phyloP scores from a whole-genome alignment of 2,797 vertebrate species.

The Oreonectes daqikongensis region DNA sequence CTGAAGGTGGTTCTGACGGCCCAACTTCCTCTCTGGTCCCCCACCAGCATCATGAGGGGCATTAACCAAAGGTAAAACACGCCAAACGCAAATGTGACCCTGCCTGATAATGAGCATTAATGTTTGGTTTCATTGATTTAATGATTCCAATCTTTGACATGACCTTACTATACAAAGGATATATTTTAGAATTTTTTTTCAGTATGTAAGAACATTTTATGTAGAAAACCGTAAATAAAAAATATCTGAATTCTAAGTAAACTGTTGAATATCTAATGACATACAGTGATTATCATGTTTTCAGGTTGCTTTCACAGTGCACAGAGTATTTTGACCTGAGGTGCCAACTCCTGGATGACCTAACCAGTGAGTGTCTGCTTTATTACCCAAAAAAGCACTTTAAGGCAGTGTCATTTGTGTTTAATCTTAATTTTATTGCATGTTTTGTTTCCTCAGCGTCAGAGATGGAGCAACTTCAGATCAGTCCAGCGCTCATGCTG shows the following conservation, averaged over 20 bases:
- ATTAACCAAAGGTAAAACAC: slow-evolving; percentile 92
- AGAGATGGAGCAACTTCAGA: slow-evolving; percentile 94
- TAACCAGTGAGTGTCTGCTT: slow-evolving; percentile 86
- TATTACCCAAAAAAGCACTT: neutral
- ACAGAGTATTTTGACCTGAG: slow-evolving; percentile 97
- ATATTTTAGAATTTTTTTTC: too few species aligned
- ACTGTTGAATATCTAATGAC: neutral
- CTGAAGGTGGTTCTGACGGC: slow-evolving; percentile 90
- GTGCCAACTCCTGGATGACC: slow-evolving; percentile 94
- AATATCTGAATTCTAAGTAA: too few species aligned
- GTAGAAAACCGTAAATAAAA: too few species aligned
- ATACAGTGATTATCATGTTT: slow-evolving; percentile 1
- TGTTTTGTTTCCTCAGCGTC: slow-evolving; percentile 74
- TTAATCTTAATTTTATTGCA: neutral
- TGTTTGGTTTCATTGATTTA: too few species aligned
- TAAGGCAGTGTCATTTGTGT: too few species aligned
- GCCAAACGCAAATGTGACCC: neutral
- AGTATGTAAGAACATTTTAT: too few species aligned
- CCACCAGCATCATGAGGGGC: slow-evolving; percentile 97
- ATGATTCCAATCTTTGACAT: too few species aligned
- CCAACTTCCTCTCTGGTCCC: slow-evolving; percentile 98
- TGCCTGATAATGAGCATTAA: too few species aligned
- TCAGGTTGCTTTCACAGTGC: slow-evolving; percentile 93
- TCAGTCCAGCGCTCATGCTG: slow-evolving; percentile 93
- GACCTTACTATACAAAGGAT: too few species aligned